Base-by-base conservation (phyloP, 2,888 invertebrate species). In the Latrodectus hesperus region DNA sequence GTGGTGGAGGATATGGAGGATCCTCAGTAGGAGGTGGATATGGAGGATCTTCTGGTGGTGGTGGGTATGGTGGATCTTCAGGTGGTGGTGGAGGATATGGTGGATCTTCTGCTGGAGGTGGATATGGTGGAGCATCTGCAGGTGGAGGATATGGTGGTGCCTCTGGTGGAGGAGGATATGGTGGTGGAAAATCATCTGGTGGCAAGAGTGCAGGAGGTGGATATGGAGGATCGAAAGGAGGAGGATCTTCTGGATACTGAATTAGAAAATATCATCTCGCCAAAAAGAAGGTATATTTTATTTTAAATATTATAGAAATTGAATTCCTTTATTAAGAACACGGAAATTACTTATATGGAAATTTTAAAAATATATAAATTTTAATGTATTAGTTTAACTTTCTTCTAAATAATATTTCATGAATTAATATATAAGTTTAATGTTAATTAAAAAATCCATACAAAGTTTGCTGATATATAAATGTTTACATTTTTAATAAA, bases 1-100 rank as follows among this genome's bases (percentile, higher is more conserved):
- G 77, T 17, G 79, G 73, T 22, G 84, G 84, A 8, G 76, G 83
- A 70, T 88, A 88, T 64, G 87, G 87, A 9, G 87, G 87, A 49
- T 78, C 73, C 1, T 74, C 85, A 8, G 80, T 76, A 26, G 85
- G 85, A 53, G 75, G 76, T 17, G 77, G 79, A 16, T 77, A 65
- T 14, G 79, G 80, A 8, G 86, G 77, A 22, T 55, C 55, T n/a
- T 52, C 76, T 12, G 80, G 81, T 53, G 65, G 65, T 11, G 75
- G 75, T 60, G 52, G 65, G 9, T 77, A 82, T 22, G 87, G 87
- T 14, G 73, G 67, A 1, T 74, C 85, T 8, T 74, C 75, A 52
- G 85, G 85, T 52, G 75, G 76, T 38, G 67, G 73, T 60, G 60
- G 60, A 52, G 65, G 74, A 16, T 65, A 51, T 14, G 79, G 80